phyloP scores from a whole-genome alignment of 2,888 invertebrate species.

The Meghimatium bilineatum region DNA sequence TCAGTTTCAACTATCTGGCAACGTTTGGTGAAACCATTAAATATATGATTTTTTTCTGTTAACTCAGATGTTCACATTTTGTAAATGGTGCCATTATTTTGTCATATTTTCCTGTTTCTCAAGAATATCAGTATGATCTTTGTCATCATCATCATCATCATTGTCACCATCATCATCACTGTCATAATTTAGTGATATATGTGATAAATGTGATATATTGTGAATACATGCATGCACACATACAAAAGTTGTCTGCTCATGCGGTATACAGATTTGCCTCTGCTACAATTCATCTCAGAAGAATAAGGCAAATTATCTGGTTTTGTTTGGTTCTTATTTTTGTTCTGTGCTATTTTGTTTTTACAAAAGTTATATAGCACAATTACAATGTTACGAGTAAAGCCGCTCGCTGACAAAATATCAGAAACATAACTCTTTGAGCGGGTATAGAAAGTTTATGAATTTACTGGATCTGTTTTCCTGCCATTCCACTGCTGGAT shows the following conservation, averaged over 20 bases:
- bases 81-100: not conserved
- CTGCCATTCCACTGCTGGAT: constrained; percentile 22
- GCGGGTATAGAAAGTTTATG: constrained; percentile 6
- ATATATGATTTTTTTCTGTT: not conserved
- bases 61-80: not conserved
- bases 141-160: not conserved
- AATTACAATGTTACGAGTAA: not conserved
- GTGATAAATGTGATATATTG: constrained; percentile 18
- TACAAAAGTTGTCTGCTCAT: not conserved
- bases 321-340: not conserved
- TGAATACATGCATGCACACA: not conserved
- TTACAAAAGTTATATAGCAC: constrained; percentile 5
- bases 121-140: not conserved
- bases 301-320: not conserved
- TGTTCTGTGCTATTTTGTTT: no score
- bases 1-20: no score
- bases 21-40: not conserved
- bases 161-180: not conserved
- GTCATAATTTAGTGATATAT: constrained; percentile 20
- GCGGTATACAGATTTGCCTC: not conserved
- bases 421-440: not conserved
- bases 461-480: not conserved
- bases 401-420: not conserved
- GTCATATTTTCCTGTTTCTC: not conserved
- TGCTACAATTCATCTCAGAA: not conserved